Conservation (phyloP, 2,888 invertebrate species). For the Oxyteleia sp. region DNA sequence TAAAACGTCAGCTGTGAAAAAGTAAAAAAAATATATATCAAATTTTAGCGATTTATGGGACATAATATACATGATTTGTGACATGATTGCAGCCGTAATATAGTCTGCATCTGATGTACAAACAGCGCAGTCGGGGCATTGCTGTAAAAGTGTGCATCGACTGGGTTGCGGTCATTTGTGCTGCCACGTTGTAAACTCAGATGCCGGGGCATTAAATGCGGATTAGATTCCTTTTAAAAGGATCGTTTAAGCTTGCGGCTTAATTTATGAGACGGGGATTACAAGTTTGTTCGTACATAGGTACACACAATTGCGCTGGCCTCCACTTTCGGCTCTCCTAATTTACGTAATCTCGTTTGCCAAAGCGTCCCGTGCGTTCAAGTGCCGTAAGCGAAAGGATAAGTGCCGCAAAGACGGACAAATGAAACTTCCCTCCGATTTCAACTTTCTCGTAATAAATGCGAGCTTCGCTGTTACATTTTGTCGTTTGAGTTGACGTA, state of each 20-base stretch:
- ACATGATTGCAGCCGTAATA: too few species aligned
- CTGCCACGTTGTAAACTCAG: conserved; percentile 74
- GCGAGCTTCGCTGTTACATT: conserved; percentile 20
- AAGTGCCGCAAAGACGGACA: conserved; percentile 61
- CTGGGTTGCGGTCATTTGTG: conserved; percentile 62
- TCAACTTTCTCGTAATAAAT: conserved; percentile 43
- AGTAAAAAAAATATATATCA: too few species aligned
- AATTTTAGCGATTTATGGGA: too few species aligned
- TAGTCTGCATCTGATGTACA: neutral
- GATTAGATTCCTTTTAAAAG: conserved; percentile 82
- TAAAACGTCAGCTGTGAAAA: too few species aligned
- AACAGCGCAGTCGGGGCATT: neutral
- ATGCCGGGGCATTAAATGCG: conserved; percentile 78
- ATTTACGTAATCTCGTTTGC: conserved; percentile 75
- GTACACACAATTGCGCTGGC: conserved; percentile 73
- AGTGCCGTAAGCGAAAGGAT: conserved; percentile 55
- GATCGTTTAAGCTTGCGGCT: conserved; percentile 82
- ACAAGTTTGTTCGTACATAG: conserved; percentile 78
- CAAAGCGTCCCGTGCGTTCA: conserved; percentile 65
- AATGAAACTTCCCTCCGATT: conserved; percentile 52
- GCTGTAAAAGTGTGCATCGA: conserved; percentile 35
- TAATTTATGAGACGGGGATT: conserved; percentile 83
- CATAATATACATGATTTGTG: too few species aligned
- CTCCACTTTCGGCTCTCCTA: conserved; percentile 69
- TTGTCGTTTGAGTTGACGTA: conserved; percentile 18